Evolutionary conservation across 2,888 invertebrate genomes (phyloP), one percentile per base, ranked within the genome.

Genomic region (Orchesella flavescens): DNA sequence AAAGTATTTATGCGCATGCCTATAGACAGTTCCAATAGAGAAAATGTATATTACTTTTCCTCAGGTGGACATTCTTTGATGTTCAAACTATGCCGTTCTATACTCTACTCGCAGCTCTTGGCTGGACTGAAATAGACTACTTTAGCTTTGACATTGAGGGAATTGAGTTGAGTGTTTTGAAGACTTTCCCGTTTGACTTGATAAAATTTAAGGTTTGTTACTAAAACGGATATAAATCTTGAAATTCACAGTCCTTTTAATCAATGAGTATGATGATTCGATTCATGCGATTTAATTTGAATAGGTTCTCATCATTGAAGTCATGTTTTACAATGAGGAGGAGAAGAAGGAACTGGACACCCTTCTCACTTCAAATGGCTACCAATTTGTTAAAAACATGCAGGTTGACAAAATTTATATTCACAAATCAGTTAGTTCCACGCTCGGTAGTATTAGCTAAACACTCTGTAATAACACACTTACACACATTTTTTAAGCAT

Each of bases 401-500:
- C n/a, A n/a, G 1, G 10, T 19, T 15, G 71, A 79, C 61, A 19
- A 63, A 10, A 17, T 61, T 44, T 79, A 79, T 57, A 34, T 79
- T 12, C 72, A 72, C 55, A 34, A 72, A 2, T 71, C 71, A 4
- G 59, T 59, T 59, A 99, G 34, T 34, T 34, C 2, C 34, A 34
- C 7, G 34, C 34, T 34, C 2, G 34, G 7, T 34, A 34, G 7
- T 4, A 34, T 7, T 34, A 7, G 2, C 2, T 34, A 34, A 34
- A 34, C 2, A 4, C 3, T 34, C 34, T 7, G 34, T n/a, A 34
- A 34, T 34, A 34, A 34, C n/a, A n/a, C n/a, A n/a, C n/a, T n/a
- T n/a, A n/a, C n/a, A n/a, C n/a, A n/a, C n/a, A n/a, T n/a, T n/a
- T n/a, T n/a, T n/a, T n/a, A 34, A 34, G 34, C 34, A 34, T 34